Conservation (phyloP, 2,113 vertebrate genomes). For the Pseudopipra pipra region DNA sequence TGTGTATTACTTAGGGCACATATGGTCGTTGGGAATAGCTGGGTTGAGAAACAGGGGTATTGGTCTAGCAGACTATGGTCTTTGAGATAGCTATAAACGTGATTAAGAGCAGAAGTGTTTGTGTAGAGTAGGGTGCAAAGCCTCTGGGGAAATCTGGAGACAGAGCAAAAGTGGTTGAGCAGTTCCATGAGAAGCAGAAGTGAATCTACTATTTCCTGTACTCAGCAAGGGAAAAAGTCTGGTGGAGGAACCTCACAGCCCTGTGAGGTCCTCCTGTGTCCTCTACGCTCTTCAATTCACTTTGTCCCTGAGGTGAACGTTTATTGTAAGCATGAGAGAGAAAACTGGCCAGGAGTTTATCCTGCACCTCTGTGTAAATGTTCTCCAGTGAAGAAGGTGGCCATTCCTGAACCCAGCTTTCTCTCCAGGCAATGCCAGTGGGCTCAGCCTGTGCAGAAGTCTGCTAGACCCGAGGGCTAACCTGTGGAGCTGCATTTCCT, state of each 20-base stretch:
- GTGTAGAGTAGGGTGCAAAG: not conserved
- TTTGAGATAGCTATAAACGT: not conserved
- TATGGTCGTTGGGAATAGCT: not conserved
- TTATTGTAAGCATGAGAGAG: not conserved
- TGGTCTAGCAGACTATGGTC: not conserved
- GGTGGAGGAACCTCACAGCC: not conserved
- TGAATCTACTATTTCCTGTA: slow-evolving; percentile 30
- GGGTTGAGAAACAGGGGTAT: slow-evolving; percentile 37
- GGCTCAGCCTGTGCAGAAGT: not conserved
- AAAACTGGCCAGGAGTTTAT: not conserved
- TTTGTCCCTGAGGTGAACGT: not conserved
- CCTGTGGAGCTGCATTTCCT: not conserved
- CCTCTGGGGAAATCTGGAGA: not conserved
- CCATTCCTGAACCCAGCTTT: not conserved
- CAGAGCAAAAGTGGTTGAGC: not conserved
- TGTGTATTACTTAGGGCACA: not conserved
- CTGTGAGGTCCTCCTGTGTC: not conserved
- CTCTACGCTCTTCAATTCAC: not conserved
- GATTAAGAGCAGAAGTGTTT: slow-evolving; percentile 46
- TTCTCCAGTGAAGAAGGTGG: not conserved
- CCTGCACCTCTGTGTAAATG: not conserved
- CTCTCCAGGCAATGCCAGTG: not conserved
- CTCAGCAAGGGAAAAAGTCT: slow-evolving; percentile 24
- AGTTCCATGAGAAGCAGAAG: slow-evolving; percentile 54
- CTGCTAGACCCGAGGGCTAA: not conserved